Conservation (phyloP, 2,888 invertebrate species). For the Drosophila heteroneura region DNA sequence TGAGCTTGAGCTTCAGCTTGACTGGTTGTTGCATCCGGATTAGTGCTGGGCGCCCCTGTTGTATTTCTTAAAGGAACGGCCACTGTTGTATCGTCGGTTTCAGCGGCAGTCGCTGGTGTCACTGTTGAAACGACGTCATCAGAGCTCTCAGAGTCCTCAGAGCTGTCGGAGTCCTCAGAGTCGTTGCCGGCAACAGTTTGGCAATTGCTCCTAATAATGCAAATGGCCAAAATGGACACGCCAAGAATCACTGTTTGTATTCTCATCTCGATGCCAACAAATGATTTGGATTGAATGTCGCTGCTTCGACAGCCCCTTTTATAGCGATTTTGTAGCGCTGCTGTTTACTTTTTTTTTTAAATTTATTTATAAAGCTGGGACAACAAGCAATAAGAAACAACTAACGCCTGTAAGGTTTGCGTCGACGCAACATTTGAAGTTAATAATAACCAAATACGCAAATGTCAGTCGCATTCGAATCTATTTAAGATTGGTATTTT, state of each 20-base stretch:
- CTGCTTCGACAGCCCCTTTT: background rate
- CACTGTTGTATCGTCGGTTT: too few relatives aligned
- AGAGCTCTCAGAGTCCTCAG: too few relatives aligned
- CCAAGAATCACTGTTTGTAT: background rate
- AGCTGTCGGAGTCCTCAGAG: too few relatives aligned
- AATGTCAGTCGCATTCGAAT: background rate
- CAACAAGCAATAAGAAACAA: background rate
- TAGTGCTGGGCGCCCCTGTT: too few relatives aligned
- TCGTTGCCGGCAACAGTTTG: too few relatives aligned
- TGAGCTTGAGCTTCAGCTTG: too few relatives aligned
- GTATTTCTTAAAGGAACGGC: too few relatives aligned
- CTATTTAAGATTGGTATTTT: background rate
- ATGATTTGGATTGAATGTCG: background rate
- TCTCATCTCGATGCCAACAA: background rate
- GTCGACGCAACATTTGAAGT: background rate
- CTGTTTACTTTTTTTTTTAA: background rate
- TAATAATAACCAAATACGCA: background rate
- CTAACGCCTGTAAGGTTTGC: background rate
- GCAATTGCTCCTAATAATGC: too few relatives aligned
- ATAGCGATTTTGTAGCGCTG: background rate
- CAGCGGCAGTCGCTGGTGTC: fast-evolving
- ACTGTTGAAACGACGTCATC: too few relatives aligned
- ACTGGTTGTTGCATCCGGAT: background rate
- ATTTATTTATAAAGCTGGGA: background rate
- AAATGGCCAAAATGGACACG: background rate